Evolutionary conservation across 2,797 vertebrate species (phyloP).

Genomic region (Meda fulgida): DNA sequence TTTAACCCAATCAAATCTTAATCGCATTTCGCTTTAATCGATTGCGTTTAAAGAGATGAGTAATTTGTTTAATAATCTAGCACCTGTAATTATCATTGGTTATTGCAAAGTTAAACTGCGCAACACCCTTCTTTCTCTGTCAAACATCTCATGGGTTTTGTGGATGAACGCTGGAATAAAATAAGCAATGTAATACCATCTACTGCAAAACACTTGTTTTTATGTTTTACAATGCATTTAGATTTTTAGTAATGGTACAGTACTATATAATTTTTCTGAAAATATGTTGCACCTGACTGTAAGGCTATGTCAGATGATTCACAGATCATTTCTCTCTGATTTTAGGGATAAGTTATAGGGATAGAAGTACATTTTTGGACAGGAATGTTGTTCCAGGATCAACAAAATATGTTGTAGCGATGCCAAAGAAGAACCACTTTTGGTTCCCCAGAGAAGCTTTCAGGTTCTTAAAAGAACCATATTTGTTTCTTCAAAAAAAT

Average conservation of each 20-base stretch:
- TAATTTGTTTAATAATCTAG: slow-evolving; percentile 40
- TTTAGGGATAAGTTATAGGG: not conserved
- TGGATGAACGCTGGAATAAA: not conserved
- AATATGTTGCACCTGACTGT: too few relatives aligned
- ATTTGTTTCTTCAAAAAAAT: too few relatives aligned
- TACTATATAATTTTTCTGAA: not conserved
- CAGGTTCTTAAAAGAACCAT: not conserved
- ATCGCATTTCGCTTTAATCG: slow-evolving; percentile 28
- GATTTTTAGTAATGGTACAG: not conserved
- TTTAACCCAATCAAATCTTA: slow-evolving; percentile 41
- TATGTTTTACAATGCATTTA: not conserved
- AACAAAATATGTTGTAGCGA: too few relatives aligned
- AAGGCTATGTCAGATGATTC: too few relatives aligned
- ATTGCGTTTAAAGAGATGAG: slow-evolving; percentile 38
- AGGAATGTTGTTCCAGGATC: too few relatives aligned
- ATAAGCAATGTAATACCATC: not conserved
- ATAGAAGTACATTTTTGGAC: not conserved
- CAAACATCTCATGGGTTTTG: not conserved
- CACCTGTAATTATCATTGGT: slow-evolving; percentile 2
- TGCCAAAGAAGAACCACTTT: not conserved
- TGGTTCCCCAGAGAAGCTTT: not conserved
- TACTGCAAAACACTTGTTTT: not conserved
- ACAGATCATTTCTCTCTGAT: too few relatives aligned
- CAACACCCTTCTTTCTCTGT: not conserved
- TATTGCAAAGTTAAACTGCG: slow-evolving; percentile 16